These are phyloP conservation scores for Megalonaias nervosa DNA, from an alignment of 1,140 invertebrate species.

Conservation along the genomic window DNA sequence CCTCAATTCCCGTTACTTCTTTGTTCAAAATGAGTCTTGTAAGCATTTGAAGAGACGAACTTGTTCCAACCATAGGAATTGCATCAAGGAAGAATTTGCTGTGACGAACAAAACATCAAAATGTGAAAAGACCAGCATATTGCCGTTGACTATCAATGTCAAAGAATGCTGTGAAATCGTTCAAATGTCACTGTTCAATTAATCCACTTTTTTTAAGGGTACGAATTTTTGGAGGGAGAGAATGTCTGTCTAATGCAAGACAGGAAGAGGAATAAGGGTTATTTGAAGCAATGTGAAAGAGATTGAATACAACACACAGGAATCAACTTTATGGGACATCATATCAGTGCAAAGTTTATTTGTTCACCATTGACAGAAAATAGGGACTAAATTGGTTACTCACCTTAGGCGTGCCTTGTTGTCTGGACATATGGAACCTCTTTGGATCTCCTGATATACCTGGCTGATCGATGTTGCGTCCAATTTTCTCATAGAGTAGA, in stretches of 20 bases:
- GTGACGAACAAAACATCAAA: background rate
- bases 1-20: conserved; percentile 77
- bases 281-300: too few species aligned
- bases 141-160: background rate
- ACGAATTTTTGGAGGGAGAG: too few species aligned
- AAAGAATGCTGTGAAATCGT: background rate
- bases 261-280: too few species aligned
- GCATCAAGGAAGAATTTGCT: conserved; percentile 78
- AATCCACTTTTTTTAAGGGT: too few species aligned
- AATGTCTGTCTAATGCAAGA: too few species aligned
- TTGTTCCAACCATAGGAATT: conserved; percentile 85
- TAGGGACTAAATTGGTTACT: background rate
- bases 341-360: too few species aligned
- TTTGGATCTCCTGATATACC: conserved; percentile 42
- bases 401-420: conserved; percentile 52
- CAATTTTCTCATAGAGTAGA: conserved; percentile 49
- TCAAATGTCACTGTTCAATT: too few species aligned
- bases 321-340: too few species aligned
- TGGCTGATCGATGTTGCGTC: conserved; percentile 35
- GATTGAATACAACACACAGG: too few species aligned
- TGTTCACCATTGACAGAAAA: too few species aligned
- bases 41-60: conserved; percentile 84
- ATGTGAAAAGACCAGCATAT: background rate
- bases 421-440: conserved; percentile 35
- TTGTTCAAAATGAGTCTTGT: conserved; percentile 83